A percentile compares a stretch with the other conserved stretches of the same genome.
Conservation (phyloP, 2,797 vertebrate genomes). For the Sylvilagus floridanus region DNA sequence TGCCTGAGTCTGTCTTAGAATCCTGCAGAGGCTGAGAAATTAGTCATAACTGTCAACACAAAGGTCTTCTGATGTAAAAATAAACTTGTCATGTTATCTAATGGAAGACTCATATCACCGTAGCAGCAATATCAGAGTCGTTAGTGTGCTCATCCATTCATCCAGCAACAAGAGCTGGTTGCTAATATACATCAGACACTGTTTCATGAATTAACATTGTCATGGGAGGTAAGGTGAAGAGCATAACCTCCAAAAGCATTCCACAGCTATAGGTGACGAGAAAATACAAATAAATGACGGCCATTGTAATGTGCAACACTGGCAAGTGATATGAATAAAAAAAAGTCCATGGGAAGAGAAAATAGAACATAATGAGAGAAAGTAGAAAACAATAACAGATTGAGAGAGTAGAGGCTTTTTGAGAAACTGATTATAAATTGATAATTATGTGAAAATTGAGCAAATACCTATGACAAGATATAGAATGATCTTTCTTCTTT, state of each 20-base stretch:
- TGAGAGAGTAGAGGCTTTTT: background rate
- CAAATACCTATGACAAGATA: background rate
- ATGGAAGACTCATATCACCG: background rate
- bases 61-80: background rate
- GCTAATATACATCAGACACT: background rate
- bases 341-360: background rate
- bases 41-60: background rate
- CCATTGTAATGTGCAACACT: too few species aligned
- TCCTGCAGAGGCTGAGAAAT: background rate
- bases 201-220: background rate
- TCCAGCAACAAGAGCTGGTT: background rate
- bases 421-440: background rate
- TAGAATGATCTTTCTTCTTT: background rate
- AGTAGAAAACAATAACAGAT: background rate
- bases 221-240: background rate
- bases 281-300: background rate
- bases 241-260: background rate
- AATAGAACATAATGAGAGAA: background rate
- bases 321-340: background rate
- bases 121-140: background rate
- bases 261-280: background rate
- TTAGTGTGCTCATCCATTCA: conserved; percentile 17
- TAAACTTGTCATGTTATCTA: background rate
- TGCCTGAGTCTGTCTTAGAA: background rate
- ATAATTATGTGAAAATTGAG: background rate